Evolutionary conservation across 2,888 invertebrate genomes (phyloP).

Genomic region (Drosophila peninsularis): DNA sequence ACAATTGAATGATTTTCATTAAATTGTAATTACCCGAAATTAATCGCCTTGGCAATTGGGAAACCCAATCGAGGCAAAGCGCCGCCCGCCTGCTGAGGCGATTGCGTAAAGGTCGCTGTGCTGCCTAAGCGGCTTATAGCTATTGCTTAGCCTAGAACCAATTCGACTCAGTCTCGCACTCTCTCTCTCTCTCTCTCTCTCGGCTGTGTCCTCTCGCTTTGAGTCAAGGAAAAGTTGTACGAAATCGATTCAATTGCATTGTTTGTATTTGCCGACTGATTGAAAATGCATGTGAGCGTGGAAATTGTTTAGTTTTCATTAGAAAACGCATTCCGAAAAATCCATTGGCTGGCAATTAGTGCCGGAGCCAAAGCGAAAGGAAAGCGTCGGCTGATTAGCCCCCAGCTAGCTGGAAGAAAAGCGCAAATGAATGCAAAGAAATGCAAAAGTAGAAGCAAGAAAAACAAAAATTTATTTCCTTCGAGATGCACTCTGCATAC

Average conservation of each 20-base stretch:
- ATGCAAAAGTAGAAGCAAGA: not conserved
- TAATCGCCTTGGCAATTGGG: conserved; percentile 65
- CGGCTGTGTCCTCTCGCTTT: not conserved
- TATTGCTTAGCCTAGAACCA: conserved; percentile 5
- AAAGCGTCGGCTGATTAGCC: conserved; percentile 28
- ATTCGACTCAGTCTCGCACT: not conserved
- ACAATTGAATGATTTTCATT: conserved; percentile 77
- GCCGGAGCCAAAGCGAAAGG: conserved; percentile 6
- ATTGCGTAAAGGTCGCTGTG: conserved; percentile 12
- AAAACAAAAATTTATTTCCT: not conserved
- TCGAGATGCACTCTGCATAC: conserved; percentile 1
- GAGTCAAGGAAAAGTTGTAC: conserved; percentile 1
- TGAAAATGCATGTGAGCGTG: conserved; percentile 33
- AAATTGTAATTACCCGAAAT: conserved; percentile 70
- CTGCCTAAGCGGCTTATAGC: conserved; percentile 44
- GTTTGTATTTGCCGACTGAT: conserved; percentile 29
- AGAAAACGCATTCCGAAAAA: conserved; percentile 14
- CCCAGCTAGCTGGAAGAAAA: conserved; percentile 19
- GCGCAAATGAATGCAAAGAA: conserved; percentile 6
- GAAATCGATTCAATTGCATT: conserved; percentile 28
- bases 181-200: not conserved
- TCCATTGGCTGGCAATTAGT: conserved; percentile 33
- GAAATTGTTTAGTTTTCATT: conserved; percentile 49
- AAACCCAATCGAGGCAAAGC: conserved; percentile 14
- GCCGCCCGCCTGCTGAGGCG: conserved; percentile 5